Conservation (phyloP, 2,888 invertebrate species). For the Athalia circularis region DNA sequence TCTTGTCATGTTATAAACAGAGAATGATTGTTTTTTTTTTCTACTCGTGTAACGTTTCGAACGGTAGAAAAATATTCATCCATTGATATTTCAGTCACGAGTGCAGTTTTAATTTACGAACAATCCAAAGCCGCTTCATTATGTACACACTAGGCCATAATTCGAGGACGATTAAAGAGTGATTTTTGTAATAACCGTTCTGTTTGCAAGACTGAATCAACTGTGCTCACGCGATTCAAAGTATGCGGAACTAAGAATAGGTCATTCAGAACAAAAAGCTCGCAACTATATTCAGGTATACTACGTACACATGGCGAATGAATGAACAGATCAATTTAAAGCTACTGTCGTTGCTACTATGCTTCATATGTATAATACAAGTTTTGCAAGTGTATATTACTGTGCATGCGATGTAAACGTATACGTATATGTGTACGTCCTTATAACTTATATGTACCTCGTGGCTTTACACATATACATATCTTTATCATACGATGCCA, state of each 20-base stretch:
- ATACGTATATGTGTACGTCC: not conserved
- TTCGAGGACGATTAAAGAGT: too few species aligned
- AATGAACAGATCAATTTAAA: constrained; percentile 19
- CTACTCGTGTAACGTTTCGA: not conserved
- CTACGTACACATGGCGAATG: not conserved
- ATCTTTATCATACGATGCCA: too few species aligned
- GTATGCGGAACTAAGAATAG: too few species aligned
- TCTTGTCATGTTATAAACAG: not conserved
- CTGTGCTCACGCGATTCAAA: too few species aligned
- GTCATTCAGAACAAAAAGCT: not conserved
- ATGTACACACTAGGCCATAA: not conserved
- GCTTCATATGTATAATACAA: not conserved
- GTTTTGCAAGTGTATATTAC: too few species aligned
- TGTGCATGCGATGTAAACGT: constrained; percentile 1
- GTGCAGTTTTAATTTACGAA: not conserved
- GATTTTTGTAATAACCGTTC: too few species aligned
- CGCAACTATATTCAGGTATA: too few species aligned
- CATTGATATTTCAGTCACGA: constrained; percentile 2
- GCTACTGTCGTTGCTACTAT: not conserved
- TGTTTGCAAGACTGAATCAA: too few species aligned
- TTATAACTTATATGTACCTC: too few species aligned
- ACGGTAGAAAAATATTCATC: constrained; percentile 6
- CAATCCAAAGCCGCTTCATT: too few species aligned
- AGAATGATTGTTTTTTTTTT: not conserved
- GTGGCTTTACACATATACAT: too few species aligned